phyloP scores from a whole-genome alignment of 2,113 vertebrate species.

The Dermatemys mawii region DNA sequence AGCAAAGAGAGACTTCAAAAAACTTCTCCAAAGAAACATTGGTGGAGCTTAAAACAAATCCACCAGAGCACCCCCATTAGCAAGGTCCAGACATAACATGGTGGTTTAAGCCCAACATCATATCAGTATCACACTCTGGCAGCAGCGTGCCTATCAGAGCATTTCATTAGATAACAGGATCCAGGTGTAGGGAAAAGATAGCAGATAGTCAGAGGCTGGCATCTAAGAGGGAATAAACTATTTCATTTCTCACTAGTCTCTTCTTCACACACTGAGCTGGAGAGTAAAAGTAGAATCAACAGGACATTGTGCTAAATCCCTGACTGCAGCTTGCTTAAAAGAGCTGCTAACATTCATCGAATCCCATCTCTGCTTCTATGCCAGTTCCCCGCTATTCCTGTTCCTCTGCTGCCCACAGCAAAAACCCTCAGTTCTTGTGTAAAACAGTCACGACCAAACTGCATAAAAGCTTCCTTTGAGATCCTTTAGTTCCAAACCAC shows the following conservation, averaged over 20 bases:
- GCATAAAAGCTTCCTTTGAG: constrained; percentile 2
- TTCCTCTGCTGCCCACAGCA: neutral
- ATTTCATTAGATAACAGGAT: neutral
- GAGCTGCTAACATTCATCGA: neutral
- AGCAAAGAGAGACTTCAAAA: neutral
- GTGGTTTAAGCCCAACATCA: neutral
- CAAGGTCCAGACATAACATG: neutral
- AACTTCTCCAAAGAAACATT: neutral
- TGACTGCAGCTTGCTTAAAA: neutral
- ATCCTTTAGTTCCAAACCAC: neutral
- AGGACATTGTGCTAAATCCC: neutral
- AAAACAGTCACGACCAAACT: neutral
- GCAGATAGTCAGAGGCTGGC: neutral
- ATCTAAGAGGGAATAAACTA: neutral
- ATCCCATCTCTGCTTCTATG: neutral
- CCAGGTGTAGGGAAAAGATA: neutral
- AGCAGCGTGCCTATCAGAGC: neutral
- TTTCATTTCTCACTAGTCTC: neutral
- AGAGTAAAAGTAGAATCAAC: neutral
- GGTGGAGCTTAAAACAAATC: neutral
- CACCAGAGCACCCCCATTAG: neutral
- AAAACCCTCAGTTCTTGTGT: neutral
- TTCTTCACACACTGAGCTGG: neutral
- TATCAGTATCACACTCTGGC: neutral
- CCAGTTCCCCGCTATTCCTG: neutral